phyloP scores from a whole-genome alignment of 2,797 vertebrate species.

The Brachyalestes nurse region DNA sequence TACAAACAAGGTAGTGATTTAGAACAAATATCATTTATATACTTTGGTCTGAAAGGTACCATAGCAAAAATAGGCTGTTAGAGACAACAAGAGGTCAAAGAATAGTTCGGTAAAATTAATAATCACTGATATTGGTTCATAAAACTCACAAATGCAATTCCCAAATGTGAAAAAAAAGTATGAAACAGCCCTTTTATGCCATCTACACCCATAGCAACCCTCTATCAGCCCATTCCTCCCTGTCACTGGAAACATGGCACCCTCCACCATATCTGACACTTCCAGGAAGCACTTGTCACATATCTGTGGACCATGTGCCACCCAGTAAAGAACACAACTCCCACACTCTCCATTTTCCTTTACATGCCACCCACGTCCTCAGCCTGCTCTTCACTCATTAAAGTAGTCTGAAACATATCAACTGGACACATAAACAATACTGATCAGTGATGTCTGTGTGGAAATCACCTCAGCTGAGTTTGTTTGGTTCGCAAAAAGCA shows the following conservation, averaged over 20 bases:
- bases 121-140: too few species aligned
- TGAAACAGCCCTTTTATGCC: background rate
- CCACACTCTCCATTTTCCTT: slow-evolving; percentile 22
- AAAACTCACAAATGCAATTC: too few species aligned
- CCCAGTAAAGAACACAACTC: slow-evolving; percentile 1
- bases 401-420: background rate
- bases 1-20: too few species aligned
- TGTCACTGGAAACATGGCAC: slow-evolving; percentile 12
- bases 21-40: too few species aligned
- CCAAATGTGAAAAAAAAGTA: background rate
- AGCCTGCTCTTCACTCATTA: background rate
- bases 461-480: background rate
- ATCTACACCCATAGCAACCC: background rate
- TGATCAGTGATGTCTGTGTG: background rate
- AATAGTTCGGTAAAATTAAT: too few species aligned
- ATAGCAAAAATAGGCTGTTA: too few species aligned
- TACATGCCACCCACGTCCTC: background rate
- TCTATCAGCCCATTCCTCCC: slow-evolving; percentile 1
- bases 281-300: slow-evolving; percentile 19
- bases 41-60: too few species aligned
- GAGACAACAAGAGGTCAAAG: too few species aligned
- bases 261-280: slow-evolving; percentile 27
- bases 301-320: slow-evolving; percentile 25
- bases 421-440: background rate
- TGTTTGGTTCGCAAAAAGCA: background rate